A percentile compares a stretch with the other conserved stretches of the same genome.
These are phyloP conservation scores for Vulpes ferrilata DNA, from an alignment of 2,113 vertebrate species.

Conservation along the genomic window DNA sequence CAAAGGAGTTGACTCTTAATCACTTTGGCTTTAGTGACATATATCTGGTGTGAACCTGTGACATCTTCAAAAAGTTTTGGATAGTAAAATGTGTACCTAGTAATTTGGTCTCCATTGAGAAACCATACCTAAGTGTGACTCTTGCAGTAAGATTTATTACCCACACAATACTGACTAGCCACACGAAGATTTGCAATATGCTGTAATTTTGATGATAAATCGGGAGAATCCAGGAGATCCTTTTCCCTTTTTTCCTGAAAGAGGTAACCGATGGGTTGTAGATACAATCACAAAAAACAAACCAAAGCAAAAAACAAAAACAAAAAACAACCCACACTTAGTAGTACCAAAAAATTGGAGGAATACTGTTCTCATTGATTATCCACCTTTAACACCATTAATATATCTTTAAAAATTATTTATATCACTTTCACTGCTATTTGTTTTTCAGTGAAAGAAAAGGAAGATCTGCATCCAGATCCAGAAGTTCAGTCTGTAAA, in stretches of 20 bases:
- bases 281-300: neutral
- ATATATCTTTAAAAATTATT: neutral
- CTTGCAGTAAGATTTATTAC: neutral
- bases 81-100: neutral
- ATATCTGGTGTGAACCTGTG: neutral
- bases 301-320: too few relatives aligned
- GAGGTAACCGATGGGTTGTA: neutral
- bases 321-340: neutral
- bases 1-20: neutral
- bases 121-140: neutral
- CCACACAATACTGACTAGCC: neutral
- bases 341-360: neutral
- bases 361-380: neutral
- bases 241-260: neutral
- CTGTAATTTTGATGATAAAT: neutral
- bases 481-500: conserved; percentile 96
- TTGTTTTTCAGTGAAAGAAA: conserved; percentile 94
- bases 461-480: conserved; percentile 97
- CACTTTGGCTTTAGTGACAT: neutral
- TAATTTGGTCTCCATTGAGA: neutral
- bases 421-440: neutral
- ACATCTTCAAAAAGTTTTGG: neutral
- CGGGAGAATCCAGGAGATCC: neutral
- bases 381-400: neutral
- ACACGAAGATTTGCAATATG: neutral